phyloP scores from a whole-genome alignment of 2,888 invertebrate genomes.

The Volucella zonaria region DNA sequence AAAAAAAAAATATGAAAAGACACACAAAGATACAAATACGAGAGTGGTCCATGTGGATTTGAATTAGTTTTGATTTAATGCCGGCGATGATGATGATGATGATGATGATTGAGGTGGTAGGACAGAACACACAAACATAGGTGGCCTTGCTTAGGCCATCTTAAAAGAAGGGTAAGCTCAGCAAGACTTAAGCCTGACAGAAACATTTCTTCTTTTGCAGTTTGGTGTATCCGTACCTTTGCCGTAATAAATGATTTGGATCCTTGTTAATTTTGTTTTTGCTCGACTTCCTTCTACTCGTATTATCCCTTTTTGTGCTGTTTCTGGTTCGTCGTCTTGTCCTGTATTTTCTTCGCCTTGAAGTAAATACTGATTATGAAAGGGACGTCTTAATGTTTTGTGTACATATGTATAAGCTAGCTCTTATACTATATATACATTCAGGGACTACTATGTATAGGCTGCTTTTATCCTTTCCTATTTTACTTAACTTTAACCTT shows the following conservation, averaged over 20 bases:
- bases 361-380: constrained; percentile 63
- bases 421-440: no score
- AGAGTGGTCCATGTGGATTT: constrained; percentile 23
- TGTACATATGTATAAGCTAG: constrained; percentile 5
- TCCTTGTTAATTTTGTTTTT: constrained; percentile 66
- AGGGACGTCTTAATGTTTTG: constrained; percentile 19
- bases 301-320: constrained; percentile 23
- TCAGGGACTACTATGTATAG: not conserved
- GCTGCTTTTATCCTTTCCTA: constrained; percentile 41
- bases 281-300: constrained; percentile 25
- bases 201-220: constrained; percentile 10
- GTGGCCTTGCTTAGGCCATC: not conserved
- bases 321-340: constrained; percentile 11
- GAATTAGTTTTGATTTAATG: constrained; percentile 57
- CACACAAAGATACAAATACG: not conserved
- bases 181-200: constrained; percentile 37
- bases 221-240: constrained; percentile 18
- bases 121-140: not conserved
- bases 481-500: constrained; percentile 55
- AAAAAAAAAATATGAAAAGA: not conserved
- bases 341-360: constrained; percentile 3
- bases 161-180: constrained; percentile 14
- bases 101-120: constrained; percentile 8
- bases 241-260: constrained; percentile 61
- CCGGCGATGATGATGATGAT: constrained; percentile 30